Conservation (phyloP, 2,113 vertebrate species). For the Chamaea fasciata region DNA sequence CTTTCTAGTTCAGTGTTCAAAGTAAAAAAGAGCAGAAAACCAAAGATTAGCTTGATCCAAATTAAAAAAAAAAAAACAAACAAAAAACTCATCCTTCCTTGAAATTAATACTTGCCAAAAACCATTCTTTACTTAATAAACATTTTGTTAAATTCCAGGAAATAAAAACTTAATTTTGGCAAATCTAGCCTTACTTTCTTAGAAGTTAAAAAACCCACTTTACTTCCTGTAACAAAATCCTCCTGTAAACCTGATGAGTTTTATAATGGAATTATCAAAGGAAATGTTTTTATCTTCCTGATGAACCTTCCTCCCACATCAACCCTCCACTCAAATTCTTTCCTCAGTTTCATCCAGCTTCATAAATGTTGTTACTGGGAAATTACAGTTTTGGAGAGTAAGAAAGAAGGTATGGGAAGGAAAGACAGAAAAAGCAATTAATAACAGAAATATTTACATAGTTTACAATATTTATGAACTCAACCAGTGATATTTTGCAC, state of each 20-base stretch:
- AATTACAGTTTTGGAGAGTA: not conserved
- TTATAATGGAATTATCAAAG: not conserved
- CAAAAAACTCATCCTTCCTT: not conserved
- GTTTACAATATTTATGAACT: not conserved
- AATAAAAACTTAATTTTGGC: not conserved
- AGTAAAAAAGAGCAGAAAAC: not conserved
- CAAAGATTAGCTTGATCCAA: not conserved
- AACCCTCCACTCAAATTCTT: not conserved
- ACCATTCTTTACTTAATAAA: constrained; percentile 1
- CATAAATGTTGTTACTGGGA: not conserved
- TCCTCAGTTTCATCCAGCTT: not conserved
- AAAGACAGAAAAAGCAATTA: not conserved
- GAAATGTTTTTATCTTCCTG: not conserved
- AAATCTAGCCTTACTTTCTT: not conserved
- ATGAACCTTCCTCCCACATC: not conserved
- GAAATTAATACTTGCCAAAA: not conserved
- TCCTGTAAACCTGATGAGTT: not conserved
- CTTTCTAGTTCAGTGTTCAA: not conserved
- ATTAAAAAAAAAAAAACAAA: not conserved
- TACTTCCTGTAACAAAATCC: not conserved
- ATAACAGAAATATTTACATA: not conserved
- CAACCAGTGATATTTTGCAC: not conserved
- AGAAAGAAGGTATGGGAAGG: not conserved
- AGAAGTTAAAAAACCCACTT: not conserved
- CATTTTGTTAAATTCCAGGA: constrained; percentile 21